These are phyloP conservation scores for Mimumesa dahlbomi DNA, from an alignment of 2,888 invertebrate species.

Conservation along the genomic window DNA sequence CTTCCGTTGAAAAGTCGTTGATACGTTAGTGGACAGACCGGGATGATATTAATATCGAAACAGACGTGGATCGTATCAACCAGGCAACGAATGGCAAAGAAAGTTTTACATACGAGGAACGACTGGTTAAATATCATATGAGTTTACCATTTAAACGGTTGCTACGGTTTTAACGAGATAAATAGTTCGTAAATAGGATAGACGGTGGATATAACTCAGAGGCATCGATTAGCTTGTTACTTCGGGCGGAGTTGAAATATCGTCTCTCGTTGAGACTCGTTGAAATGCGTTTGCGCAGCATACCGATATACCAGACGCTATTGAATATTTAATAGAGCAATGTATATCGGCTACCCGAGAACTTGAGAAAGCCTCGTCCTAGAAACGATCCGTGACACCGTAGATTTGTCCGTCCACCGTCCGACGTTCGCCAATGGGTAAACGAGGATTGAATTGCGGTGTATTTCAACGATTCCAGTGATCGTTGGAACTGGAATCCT, in stretches of 20 bases:
- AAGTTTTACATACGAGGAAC: conserved; percentile 15
- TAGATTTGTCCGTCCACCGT: background rate
- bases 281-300: conserved; percentile 37
- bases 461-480: background rate
- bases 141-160: conserved; percentile 17
- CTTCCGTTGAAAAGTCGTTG: conserved; percentile 27
- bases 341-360: conserved; percentile 16
- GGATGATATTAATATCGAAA: conserved; percentile 52
- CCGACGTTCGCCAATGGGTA: background rate
- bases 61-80: background rate
- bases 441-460: background rate
- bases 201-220: conserved; percentile 48
- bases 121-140: conserved; percentile 33
- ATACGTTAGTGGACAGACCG: conserved; percentile 10
- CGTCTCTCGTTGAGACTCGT: conserved; percentile 40
- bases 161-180: conserved; percentile 47
- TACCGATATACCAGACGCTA: conserved; percentile 30
- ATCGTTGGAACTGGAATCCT: too few relatives aligned
- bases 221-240: conserved; percentile 56
- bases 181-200: conserved; percentile 53
- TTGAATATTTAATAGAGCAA: conserved; percentile 54
- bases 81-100: conserved; percentile 21
- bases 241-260: conserved; percentile 41
- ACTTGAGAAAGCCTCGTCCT: conserved; percentile 20
- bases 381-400: conserved; percentile 6